Conservation (phyloP, 2,113 vertebrate genomes). For the Dasypus novemcinctus region DNA sequence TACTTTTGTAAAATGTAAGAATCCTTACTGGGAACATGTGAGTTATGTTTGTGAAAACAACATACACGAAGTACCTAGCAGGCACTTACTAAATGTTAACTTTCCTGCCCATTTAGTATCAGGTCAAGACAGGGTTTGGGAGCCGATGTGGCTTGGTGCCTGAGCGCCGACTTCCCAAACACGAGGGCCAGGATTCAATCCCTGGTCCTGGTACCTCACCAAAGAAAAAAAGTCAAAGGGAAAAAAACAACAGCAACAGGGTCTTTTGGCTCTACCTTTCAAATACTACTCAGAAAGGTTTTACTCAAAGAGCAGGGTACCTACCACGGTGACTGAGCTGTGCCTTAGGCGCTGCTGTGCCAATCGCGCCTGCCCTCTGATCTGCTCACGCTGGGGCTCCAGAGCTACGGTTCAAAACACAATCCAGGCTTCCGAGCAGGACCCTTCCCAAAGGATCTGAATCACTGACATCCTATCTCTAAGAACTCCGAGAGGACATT, state of each 20-base stretch:
- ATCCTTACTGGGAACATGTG: background rate
- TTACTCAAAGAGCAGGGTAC: background rate
- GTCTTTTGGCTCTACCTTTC: background rate
- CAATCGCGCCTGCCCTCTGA: background rate
- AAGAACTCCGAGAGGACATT: background rate
- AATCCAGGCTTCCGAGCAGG: background rate
- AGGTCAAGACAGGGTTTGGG: background rate
- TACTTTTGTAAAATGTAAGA: background rate
- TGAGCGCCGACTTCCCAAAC: too few species aligned
- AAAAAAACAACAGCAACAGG: too few species aligned
- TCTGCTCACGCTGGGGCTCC: background rate
- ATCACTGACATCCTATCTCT: background rate
- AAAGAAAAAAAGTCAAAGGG: too few species aligned
- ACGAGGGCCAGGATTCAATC: too few species aligned
- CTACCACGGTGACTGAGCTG: background rate
- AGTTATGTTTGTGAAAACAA: slow-evolving; percentile 4
- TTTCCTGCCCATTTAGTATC: background rate
- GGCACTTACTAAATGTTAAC: background rate
- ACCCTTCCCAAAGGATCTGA: background rate
- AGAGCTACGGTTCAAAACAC: background rate
- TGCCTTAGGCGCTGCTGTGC: background rate
- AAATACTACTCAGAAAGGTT: background rate
- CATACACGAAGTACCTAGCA: background rate
- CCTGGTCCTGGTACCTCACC: too few species aligned
- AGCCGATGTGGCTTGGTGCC: too few species aligned